Evolutionary conservation across 2,888 invertebrate species (phyloP), one percentile per base, ranked within the genome.

Genomic region (Meliscaeva auricollis): DNA sequence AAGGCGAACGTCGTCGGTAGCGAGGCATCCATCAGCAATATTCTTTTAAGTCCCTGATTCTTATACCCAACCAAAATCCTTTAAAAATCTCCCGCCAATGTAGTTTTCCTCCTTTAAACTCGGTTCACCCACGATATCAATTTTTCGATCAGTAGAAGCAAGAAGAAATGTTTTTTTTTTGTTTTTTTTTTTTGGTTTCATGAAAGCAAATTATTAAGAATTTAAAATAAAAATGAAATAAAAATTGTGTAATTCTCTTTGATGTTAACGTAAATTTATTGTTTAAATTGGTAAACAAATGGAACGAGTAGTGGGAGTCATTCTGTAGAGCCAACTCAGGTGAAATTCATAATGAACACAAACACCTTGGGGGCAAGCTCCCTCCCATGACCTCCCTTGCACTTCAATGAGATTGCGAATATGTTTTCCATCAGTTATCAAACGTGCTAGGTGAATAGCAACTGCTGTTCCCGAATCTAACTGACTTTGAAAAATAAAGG

Each of bases 1-100:
- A 98, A 93, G 97, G 97, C 38, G 98, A 98, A 93, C 94, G 97
- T 89, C 95, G 96, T 90, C 96, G 97, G 95, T 97, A 92, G 90
- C 89, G 89, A 78, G 69, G 75, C 22, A 52, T 35, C 46, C 54
- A 15, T 22, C 15, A 32, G 15, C 52, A 52, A 70, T 35, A n/a
- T 46, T 48, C 15, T 15, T n/a, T 22, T 41, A 44, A 73, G 44
- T 64, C 32, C 52, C 20, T 8, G 56, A 72, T 50, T 38, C 60
- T 56, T 50, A 9, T 35, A 8, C 7, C 9, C 7, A 11, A 35
- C 17, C 3, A 41, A 41, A 41, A 32, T 58, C 3, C 41, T 17
- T 13, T 9, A 9, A 46, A 46, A 48, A 17, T 13, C 7, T 44
- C 44, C 75, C 64, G 46, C 74, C 58, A 50, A 50, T 41, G 32